Evolutionary conservation across 2,888 invertebrate species (phyloP).

Genomic region (Nephrotoma guestfalica): DNA sequence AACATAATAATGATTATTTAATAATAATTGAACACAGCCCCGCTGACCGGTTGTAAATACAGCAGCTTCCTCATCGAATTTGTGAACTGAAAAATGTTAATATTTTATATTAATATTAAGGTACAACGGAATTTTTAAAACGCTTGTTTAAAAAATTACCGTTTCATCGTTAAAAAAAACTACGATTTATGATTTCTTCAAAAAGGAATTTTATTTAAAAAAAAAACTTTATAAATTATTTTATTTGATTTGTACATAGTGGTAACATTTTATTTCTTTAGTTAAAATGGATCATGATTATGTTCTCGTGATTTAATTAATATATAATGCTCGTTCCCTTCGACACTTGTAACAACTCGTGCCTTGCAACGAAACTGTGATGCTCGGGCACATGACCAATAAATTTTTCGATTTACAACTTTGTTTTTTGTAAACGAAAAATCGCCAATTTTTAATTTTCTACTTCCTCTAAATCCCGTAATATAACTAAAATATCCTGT

Average conservation of each 20-base stretch:
- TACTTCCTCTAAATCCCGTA: slow-evolving; percentile 32
- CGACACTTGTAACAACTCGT: slow-evolving; percentile 29
- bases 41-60: slow-evolving; percentile 22
- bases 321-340: slow-evolving; percentile 25
- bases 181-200: background rate
- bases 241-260: background rate
- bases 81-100: background rate
- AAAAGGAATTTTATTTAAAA: background rate
- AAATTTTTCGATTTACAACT: slow-evolving; percentile 27
- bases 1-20: slow-evolving; percentile 28
- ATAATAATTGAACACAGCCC: slow-evolving; percentile 25
- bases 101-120: background rate
- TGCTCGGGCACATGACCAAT: slow-evolving; percentile 33
- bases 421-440: slow-evolving; percentile 33
- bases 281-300: slow-evolving; percentile 32
- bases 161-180: background rate
- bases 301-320: slow-evolving; percentile 30
- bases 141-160: slow-evolving; percentile 19
- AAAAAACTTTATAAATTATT: background rate
- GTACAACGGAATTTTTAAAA: slow-evolving; percentile 10
- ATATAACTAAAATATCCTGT: slow-evolving; percentile 25
- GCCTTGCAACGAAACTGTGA: slow-evolving; percentile 33
- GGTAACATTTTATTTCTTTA: background rate
- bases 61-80: background rate
- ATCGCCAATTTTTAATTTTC: slow-evolving; percentile 31